A percentile compares a stretch with the other conserved stretches of the same genome.
Evolutionary conservation across 2,797 vertebrate genomes (phyloP).

Genomic region (Dermochelys coriacea): DNA sequence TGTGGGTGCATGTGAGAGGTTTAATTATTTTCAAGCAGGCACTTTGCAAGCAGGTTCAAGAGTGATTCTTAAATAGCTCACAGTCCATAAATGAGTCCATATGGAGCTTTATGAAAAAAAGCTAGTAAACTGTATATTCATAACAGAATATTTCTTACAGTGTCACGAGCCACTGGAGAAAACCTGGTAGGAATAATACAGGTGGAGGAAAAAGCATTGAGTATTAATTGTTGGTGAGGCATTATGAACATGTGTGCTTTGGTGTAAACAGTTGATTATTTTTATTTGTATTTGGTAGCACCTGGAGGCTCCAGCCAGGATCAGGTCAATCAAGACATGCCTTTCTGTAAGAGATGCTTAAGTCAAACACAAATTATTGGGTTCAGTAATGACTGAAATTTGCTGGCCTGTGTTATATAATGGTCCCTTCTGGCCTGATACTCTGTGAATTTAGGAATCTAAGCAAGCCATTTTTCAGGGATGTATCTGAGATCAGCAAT

Average conservation of each 20-base stretch:
- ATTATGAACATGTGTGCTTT: not conserved
- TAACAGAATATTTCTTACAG: not conserved
- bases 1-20: not conserved
- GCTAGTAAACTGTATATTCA: not conserved
- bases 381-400: not conserved
- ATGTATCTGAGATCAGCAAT: not conserved
- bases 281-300: not conserved
- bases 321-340: not conserved
- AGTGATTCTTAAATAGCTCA: not conserved
- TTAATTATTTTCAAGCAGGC: not conserved
- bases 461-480: not conserved
- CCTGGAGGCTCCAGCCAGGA: not conserved
- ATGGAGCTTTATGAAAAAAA: not conserved
- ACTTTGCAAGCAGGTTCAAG: not conserved
- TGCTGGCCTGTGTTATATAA: fast-evolving
- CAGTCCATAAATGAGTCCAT: not conserved
- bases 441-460: not conserved
- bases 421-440: not conserved
- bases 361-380: not conserved
- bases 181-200: not conserved
- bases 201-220: not conserved
- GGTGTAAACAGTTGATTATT: not conserved
- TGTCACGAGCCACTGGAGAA: not conserved
- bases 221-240: not conserved
- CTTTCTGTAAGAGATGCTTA: not conserved